Evolutionary conservation across 2,888 invertebrate genomes (phyloP).

Genomic region (Agonum fuliginosum): DNA sequence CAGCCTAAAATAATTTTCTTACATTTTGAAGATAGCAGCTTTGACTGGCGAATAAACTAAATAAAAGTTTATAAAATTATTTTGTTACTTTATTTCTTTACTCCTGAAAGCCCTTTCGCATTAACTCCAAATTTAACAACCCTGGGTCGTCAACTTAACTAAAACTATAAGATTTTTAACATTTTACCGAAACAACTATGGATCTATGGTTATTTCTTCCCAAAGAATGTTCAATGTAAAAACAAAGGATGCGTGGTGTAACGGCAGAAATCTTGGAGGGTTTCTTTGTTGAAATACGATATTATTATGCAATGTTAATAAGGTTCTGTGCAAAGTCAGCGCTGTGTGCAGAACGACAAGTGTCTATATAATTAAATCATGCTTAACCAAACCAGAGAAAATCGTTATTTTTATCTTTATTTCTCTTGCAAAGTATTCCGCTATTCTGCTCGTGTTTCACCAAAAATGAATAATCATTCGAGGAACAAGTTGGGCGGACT

Average conservation of each 20-base stretch:
- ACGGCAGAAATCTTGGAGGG: neutral
- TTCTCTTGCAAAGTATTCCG: slow-evolving; percentile 3
- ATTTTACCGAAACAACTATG: too few species aligned
- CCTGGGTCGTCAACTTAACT: too few species aligned
- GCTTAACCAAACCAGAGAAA: slow-evolving; percentile 18
- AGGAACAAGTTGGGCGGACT: slow-evolving; percentile 23
- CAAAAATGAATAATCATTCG: slow-evolving; percentile 49
- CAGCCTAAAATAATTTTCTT: too few species aligned
- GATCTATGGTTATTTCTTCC: too few species aligned
- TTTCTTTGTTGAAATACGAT: slow-evolving; percentile 7
- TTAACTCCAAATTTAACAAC: too few species aligned
- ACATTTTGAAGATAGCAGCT: too few species aligned
- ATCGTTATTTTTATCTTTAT: slow-evolving; percentile 33
- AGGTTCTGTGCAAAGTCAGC: neutral
- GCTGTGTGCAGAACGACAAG: slow-evolving; percentile 2
- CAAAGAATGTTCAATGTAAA: too few species aligned
- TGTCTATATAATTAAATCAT: slow-evolving; percentile 36
- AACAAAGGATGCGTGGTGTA: neutral
- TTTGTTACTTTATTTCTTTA: too few species aligned
- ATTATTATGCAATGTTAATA: slow-evolving; percentile 35
- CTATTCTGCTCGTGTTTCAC: slow-evolving; percentile 30
- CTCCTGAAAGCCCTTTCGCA: too few species aligned
- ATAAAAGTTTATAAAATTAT: too few species aligned
- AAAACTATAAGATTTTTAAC: too few species aligned
- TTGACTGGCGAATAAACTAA: too few species aligned